phyloP scores from a whole-genome alignment of 2,797 vertebrate species.

The Pipistrellus nathusii region DNA sequence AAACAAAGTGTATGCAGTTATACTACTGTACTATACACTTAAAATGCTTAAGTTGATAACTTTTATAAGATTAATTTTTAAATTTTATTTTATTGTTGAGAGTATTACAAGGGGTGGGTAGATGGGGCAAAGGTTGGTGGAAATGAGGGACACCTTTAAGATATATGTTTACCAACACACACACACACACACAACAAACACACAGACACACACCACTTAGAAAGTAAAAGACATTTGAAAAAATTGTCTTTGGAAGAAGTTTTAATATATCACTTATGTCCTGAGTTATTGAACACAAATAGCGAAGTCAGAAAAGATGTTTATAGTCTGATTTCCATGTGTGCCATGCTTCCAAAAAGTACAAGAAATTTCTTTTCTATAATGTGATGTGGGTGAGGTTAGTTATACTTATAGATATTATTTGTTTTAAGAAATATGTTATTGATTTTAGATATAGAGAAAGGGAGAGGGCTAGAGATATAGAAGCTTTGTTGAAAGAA shows the following conservation, averaged over 20 bases:
- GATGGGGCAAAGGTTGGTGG: too few species aligned
- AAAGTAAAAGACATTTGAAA: not conserved
- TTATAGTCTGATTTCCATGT: not conserved
- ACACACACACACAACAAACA: too few species aligned
- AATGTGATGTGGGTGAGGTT: not conserved
- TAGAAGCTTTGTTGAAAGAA: too few species aligned
- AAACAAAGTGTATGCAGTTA: not conserved
- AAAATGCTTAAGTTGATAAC: not conserved
- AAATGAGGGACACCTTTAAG: too few species aligned
- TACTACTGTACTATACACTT: not conserved
- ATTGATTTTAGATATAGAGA: too few species aligned
- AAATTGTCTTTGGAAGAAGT: not conserved
- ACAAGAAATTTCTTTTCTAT: not conserved
- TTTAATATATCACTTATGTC: not conserved
- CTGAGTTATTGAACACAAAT: not conserved
- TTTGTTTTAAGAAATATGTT: not conserved
- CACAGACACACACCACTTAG: not conserved
- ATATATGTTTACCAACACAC: not conserved
- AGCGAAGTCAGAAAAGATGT: not conserved
- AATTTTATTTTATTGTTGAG: too few species aligned
- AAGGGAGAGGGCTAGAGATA: too few species aligned
- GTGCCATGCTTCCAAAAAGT: not conserved
- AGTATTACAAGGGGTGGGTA: too few species aligned
- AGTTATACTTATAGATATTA: not conserved
- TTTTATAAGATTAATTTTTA: not conserved